Percentiles rank a stretch among this genome's conserved stretches.
Evolutionary conservation across 2,797 vertebrate genomes (phyloP).

Genomic region (Lophura swinhoii): DNA sequence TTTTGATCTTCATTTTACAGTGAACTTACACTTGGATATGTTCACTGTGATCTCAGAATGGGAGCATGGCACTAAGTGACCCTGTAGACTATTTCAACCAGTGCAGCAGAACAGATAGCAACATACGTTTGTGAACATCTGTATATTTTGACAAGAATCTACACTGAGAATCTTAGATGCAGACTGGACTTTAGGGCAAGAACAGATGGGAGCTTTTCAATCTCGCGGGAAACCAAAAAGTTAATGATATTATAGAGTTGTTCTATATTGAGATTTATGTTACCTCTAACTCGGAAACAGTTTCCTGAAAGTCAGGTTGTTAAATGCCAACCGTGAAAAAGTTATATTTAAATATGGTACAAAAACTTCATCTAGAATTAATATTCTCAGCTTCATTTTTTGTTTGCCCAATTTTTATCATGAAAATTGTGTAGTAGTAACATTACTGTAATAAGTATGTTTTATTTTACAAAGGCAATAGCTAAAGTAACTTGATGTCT

Average conservation of each 20-base stretch:
- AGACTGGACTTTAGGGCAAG: not conserved
- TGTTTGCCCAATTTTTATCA: not conserved
- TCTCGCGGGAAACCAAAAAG: not conserved
- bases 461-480: not conserved
- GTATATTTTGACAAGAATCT: not conserved
- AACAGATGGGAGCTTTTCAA: not conserved
- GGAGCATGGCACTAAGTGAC: fast-evolving
- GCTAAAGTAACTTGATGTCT: not conserved
- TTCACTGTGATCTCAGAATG: not conserved
- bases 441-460: fast-evolving
- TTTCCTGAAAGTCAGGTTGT: not conserved
- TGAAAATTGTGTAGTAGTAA: not conserved
- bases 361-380: not conserved
- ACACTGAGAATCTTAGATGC: not conserved
- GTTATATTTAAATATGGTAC: not conserved
- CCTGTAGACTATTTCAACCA: not conserved
- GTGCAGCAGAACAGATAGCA: not conserved
- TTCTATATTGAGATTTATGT: not conserved
- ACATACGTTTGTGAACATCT: not conserved
- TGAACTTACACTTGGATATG: not conserved
- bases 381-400: not conserved
- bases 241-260: not conserved
- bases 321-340: not conserved
- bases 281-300: not conserved
- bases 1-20: not conserved